phyloP scores from a whole-genome alignment of 1,140 invertebrate genomes.

The Potamilus streckersoni region DNA sequence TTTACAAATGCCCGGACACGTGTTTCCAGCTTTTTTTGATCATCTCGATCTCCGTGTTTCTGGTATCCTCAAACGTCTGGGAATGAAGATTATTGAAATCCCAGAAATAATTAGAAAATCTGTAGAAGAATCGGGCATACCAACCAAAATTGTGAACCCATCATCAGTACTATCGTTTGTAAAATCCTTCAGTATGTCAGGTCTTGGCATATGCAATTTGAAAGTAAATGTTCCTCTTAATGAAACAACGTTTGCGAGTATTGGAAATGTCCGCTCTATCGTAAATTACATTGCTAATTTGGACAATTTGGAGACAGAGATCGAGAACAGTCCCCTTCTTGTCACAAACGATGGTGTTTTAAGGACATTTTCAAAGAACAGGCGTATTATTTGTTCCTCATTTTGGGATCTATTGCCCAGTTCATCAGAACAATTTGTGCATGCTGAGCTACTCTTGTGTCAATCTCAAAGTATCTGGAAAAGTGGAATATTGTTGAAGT shows the following conservation, averaged over 20 bases:
- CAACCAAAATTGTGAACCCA: background rate
- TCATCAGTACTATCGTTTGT: conserved; percentile 16
- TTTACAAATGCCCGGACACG: too few relatives aligned
- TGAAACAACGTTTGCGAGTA: conserved; percentile 7
- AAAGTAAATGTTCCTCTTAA: conserved; percentile 3
- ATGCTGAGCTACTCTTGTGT: background rate
- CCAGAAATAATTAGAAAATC: too few relatives aligned
- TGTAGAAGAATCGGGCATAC: too few relatives aligned
- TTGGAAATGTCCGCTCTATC: background rate
- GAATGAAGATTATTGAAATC: too few relatives aligned
- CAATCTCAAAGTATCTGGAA: background rate
- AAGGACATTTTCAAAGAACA: background rate
- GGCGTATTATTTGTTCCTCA: background rate
- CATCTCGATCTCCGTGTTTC: too few relatives aligned
- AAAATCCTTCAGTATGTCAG: conserved; percentile 7
- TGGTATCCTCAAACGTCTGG: too few relatives aligned
- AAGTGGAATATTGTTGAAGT: background rate
- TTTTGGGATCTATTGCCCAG: background rate
- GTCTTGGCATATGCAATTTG: conserved; percentile 4
- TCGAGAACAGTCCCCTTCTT: conserved; percentile 7
- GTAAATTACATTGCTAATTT: background rate
- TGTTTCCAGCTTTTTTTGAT: too few relatives aligned
- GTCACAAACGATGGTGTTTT: conserved; percentile 16
- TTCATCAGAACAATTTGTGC: conserved; percentile 5
- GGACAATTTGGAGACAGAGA: background rate